A percentile compares a stretch with the other conserved stretches of the same genome.
phyloP scores from a whole-genome alignment of 2,888 invertebrate species.

The Pantelozetes paolii region DNA sequence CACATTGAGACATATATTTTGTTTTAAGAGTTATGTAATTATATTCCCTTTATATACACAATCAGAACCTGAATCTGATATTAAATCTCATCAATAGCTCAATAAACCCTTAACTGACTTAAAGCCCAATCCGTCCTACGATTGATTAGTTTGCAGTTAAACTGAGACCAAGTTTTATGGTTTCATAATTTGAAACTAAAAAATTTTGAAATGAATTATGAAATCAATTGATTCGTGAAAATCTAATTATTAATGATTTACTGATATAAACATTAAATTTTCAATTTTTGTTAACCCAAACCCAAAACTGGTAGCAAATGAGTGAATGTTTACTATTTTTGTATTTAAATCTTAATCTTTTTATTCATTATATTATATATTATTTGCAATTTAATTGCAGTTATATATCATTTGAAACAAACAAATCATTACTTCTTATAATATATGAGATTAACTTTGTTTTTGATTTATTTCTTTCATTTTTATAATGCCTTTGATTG shows the following conservation, averaged over 20 bases:
- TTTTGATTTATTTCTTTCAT: not conserved
- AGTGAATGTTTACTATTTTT: not conserved
- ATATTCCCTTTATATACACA: not conserved
- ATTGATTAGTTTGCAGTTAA: not conserved
- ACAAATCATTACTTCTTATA: not conserved
- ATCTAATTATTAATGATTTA: no score
- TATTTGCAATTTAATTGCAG: not conserved
- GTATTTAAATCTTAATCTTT: not conserved
- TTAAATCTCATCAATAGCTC: not conserved
- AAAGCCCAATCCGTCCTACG: not conserved
- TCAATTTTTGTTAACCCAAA: no score
- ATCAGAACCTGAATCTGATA: not conserved
- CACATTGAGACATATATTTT: not conserved
- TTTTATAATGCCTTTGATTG: not conserved
- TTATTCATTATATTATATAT: not conserved
- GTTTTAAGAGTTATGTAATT: not conserved
- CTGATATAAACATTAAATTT: no score
- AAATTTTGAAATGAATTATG: no score
- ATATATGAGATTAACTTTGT: not conserved
- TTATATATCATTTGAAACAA: not conserved
- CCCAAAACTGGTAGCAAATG: not conserved
- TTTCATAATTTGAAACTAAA: no score
- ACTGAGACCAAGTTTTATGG: not conserved
- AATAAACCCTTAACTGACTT: not conserved
- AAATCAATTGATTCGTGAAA: no score